Evolutionary conservation across 2,888 invertebrate genomes (phyloP).

Genomic region (Nomada goodeniana): DNA sequence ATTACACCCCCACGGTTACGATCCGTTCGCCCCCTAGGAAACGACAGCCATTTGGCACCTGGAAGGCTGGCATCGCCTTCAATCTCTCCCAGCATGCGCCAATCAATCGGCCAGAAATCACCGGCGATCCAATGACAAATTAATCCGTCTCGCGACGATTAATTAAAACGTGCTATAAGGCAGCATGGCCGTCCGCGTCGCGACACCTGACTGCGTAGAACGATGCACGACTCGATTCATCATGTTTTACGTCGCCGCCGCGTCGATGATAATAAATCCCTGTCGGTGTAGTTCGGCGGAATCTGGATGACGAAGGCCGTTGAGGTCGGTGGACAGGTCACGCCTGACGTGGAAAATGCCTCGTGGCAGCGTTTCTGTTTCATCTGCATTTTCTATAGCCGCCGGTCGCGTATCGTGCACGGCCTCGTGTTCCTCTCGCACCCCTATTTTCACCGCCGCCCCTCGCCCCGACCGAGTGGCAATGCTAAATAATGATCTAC

Average conservation of each 20-base stretch:
- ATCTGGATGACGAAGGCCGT: slow-evolving; percentile 29
- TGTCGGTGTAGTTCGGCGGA: slow-evolving; percentile 68
- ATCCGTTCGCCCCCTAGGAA: not conserved
- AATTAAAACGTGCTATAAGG: slow-evolving; percentile 78
- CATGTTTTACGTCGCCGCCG: slow-evolving; percentile 77
- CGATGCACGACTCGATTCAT: slow-evolving; percentile 76
- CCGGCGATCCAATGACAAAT: slow-evolving; percentile 72
- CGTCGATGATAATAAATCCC: slow-evolving; percentile 81
- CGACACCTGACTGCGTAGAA: slow-evolving; percentile 54
- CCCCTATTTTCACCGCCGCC: slow-evolving; percentile 66
- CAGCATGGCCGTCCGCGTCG: slow-evolving; percentile 35
- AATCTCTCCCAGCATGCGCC: not conserved
- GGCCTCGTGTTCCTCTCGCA: slow-evolving; percentile 48
- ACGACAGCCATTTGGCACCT: not conserved
- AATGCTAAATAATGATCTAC: slow-evolving; percentile 81
- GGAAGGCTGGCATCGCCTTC: not conserved
- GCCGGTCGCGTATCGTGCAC: slow-evolving; percentile 29
- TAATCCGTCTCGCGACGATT: slow-evolving; percentile 75
- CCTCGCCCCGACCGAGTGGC: slow-evolving; percentile 51
- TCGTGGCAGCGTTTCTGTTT: slow-evolving; percentile 57
- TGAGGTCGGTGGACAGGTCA: slow-evolving; percentile 4
- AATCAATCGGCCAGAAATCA: slow-evolving; percentile 33
- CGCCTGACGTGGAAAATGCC: slow-evolving; percentile 23
- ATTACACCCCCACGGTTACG: not conserved
- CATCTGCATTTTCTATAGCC: slow-evolving; percentile 61